Base-by-base conservation (phyloP, 1,140 invertebrate species). In the Drosophila ananassae region DNA sequence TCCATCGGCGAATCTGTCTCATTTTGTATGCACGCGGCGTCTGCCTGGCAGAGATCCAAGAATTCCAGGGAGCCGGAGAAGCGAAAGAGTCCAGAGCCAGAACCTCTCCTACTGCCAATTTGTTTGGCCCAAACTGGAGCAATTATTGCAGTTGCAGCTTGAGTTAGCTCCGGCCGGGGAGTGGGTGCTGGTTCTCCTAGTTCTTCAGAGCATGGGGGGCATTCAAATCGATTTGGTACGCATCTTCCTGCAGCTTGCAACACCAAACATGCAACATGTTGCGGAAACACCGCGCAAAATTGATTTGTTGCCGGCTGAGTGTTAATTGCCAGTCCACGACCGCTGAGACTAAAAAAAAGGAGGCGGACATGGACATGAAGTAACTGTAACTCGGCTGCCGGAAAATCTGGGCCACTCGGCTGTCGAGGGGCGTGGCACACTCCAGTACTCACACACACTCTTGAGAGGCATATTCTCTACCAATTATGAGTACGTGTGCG, bases 251-350 rank as follows among this genome's bases (percentile, higher is more conserved):
- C 79, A 75, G 78, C 75, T 81, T 76, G 79, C 81, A 82, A 78
- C 56, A 63, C 64, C 28, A 34, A 53, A 73, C 56, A 44, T 48
- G 56, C 64, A 75, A 75, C 73, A 68, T 74, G 58, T 39, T 47
- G 66, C 41, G 66, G 46, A 77, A 78, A 71, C 53, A 79, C 83
- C 83, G 79, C 53, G 67, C 76, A 78, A 89, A 89, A 89, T 87
- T 87, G 82, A 87, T 87, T 87, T 87, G 82, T 87, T 89, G 82
- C 83, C 77, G 82, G 67, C 80, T 67, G 80, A 89, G 83, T 89
- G 83, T 89, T 89, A 89, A 89, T 89, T 89, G 83, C 83, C 72
- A 89, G 56, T 66, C 76, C 76, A 79, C 78, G 78, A 80, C 53
- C 32, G 30, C 30, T 30, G 22, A 34, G 32, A 69, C 57, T 61